Percentiles rank a stretch among this genome's conserved stretches.
phyloP scores from a whole-genome alignment of 2,113 vertebrate species.

The Felis chaus region DNA sequence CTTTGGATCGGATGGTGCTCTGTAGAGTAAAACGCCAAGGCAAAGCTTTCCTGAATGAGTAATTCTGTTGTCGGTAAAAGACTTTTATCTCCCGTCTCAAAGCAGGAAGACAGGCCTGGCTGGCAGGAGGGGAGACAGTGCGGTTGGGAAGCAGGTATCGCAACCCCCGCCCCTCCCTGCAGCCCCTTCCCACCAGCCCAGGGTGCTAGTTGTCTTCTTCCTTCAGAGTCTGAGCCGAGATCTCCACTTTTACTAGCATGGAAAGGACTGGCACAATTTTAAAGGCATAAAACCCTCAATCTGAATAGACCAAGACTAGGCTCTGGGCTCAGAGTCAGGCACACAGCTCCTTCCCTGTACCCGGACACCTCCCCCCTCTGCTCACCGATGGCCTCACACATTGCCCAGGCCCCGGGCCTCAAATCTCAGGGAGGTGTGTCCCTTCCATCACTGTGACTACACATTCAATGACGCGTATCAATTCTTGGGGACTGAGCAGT shows the following conservation, averaged over 20 bases:
- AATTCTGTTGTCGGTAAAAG: neutral
- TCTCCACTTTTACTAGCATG: too few relatives aligned
- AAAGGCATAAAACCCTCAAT: neutral
- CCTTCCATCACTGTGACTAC: fast-evolving
- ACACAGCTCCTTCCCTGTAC: fast-evolving
- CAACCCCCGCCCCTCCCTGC: neutral
- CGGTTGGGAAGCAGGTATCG: neutral
- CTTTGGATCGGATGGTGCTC: fast-evolving
- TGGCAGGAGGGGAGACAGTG: neutral
- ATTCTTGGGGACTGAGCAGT: neutral
- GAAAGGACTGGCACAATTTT: neutral
- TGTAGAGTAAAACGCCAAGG: fast-evolving
- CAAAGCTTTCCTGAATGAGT: neutral
- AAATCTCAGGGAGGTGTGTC: neutral
- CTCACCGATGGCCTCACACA: neutral
- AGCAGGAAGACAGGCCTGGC: neutral
- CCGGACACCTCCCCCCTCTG: neutral
- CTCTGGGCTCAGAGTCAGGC: neutral
- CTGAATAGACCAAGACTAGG: neutral
- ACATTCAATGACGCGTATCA: fast-evolving
- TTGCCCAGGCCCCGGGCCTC: neutral
- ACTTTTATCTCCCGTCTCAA: neutral
- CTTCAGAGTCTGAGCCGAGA: neutral
- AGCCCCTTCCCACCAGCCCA: neutral
- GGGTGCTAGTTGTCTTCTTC: neutral